These are phyloP conservation scores for Suncus etruscus DNA, from an alignment of 2,113 vertebrate species.

Conservation along the genomic window DNA sequence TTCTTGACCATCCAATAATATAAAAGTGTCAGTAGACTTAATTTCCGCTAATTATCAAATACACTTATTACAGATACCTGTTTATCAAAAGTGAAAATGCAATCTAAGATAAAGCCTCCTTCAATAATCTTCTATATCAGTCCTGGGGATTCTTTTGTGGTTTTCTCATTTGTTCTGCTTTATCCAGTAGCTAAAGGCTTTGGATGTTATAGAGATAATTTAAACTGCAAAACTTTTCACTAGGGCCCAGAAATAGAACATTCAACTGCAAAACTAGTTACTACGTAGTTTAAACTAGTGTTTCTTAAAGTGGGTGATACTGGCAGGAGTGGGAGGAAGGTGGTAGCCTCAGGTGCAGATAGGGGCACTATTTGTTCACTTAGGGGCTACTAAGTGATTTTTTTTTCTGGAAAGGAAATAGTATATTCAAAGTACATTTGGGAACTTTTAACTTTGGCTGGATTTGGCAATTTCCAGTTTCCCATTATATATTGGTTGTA, in stretches of 20 bases:
- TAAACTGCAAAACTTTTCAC: neutral
- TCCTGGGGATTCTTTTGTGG: neutral
- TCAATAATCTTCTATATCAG: neutral
- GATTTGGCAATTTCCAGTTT: neutral
- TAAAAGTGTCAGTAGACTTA: neutral
- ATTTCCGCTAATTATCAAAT: neutral
- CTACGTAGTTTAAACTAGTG: no score
- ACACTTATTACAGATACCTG: neutral
- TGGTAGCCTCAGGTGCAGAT: no score
- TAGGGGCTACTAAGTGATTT: no score
- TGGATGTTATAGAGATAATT: slow-evolving; percentile 25
- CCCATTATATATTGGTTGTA: neutral
- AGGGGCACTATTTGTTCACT: no score
- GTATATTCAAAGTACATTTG: no score
- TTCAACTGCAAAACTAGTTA: no score
- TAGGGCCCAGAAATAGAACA: no score
- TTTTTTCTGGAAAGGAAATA: no score
- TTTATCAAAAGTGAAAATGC: slow-evolving; percentile 11
- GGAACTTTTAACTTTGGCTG: no score
- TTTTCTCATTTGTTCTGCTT: neutral
- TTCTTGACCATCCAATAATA: slow-evolving; percentile 7
- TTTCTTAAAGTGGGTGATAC: no score
- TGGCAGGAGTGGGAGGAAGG: no score
- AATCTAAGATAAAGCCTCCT: neutral
- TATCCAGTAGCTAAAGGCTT: neutral